phyloP scores from a whole-genome alignment of 2,888 invertebrate species.

The Gnatocerus cornutus region DNA sequence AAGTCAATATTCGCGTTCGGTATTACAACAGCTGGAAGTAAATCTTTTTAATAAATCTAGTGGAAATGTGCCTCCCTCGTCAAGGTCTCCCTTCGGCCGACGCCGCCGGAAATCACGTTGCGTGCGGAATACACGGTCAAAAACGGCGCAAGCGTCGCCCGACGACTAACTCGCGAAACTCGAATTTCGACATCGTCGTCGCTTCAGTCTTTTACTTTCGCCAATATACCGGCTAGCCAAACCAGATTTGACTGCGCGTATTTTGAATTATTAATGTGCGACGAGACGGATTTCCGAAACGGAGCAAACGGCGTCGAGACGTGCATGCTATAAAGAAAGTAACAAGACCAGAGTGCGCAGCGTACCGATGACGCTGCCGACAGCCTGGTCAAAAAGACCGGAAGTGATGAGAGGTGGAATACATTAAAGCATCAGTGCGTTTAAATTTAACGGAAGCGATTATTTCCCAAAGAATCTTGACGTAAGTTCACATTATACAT shows the following conservation, averaged over 20 bases:
- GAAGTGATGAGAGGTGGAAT: conserved; percentile 6
- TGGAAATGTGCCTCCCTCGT: conserved; percentile 50
- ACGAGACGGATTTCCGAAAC: conserved; percentile 38
- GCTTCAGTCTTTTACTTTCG: conserved; percentile 55
- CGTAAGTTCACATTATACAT: background rate
- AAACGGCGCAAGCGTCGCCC: conserved; percentile 54
- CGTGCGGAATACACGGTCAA: conserved; percentile 38
- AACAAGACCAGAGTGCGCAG: conserved; percentile 11
- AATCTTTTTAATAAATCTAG: conserved; percentile 52
- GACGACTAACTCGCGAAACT: conserved; percentile 27
- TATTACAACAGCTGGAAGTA: conserved; percentile 48
- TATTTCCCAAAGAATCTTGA: background rate
- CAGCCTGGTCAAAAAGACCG: background rate
- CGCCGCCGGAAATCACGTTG: conserved; percentile 54
- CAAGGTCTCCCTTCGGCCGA: conserved; percentile 52
- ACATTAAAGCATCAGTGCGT: background rate
- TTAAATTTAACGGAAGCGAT: background rate
- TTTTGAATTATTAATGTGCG: conserved; percentile 50
- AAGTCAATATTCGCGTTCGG: conserved; percentile 48
- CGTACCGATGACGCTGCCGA: background rate
- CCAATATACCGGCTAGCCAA: conserved; percentile 50
- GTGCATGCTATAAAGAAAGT: conserved; percentile 6
- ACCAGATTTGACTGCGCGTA: conserved; percentile 47
- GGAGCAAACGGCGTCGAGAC: conserved; percentile 9
- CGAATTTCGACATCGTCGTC: conserved; percentile 49